These are phyloP conservation scores for Gymnopithys bicolor DNA, from an alignment of 2,797 vertebrate species.

Conservation along the genomic window DNA sequence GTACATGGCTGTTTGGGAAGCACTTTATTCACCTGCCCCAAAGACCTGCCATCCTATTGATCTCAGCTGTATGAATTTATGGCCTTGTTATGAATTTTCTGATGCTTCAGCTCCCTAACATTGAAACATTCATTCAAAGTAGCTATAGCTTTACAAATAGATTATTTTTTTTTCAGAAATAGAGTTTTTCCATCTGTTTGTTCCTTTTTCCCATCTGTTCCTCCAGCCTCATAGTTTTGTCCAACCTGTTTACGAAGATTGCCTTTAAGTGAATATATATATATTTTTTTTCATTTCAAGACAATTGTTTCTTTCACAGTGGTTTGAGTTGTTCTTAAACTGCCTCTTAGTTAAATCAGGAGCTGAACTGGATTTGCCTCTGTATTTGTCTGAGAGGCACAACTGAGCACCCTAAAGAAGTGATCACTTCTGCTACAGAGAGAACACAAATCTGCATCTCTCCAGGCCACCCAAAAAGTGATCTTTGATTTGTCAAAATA, in stretches of 20 bases:
- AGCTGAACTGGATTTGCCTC: neutral
- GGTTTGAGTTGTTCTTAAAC: neutral
- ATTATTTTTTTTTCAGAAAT: constrained; percentile 63
- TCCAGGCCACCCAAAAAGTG: constrained; percentile 52
- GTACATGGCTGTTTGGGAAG: neutral
- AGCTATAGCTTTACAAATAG: constrained; percentile 76
- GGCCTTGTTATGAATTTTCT: constrained; percentile 61
- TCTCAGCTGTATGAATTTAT: constrained; percentile 39
- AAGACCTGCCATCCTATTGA: neutral
- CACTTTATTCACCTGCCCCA: neutral
- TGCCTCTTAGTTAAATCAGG: neutral
- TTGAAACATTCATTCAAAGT: constrained; percentile 69
- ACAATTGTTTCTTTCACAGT: constrained; percentile 7
- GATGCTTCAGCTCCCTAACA: constrained; percentile 66
- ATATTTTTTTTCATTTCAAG: neutral
- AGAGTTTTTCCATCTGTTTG: constrained; percentile 81
- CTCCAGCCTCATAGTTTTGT: constrained; percentile 67
- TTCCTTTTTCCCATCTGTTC: constrained; percentile 81
- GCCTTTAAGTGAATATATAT: constrained; percentile 59
- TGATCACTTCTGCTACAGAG: neutral
- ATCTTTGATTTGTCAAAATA: constrained; percentile 62
- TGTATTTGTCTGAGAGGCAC: neutral
- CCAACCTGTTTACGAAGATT: constrained; percentile 72
- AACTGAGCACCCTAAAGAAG: neutral
- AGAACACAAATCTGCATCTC: neutral